Conservation (phyloP, 2,888 invertebrate genomes). For the Ochropacha duplaris region DNA sequence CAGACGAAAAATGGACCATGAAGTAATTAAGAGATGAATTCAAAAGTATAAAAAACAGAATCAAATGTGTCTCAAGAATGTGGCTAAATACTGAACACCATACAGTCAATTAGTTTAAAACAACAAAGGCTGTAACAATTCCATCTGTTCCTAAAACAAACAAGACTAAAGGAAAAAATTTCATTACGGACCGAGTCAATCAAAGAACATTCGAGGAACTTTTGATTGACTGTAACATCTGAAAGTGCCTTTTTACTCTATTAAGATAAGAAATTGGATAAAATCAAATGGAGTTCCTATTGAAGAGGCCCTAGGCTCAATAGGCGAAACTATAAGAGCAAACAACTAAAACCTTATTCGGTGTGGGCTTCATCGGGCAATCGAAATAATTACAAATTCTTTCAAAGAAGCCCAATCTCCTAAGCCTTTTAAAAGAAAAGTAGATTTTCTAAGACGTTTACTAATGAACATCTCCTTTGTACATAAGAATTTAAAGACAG, state of each 20-base stretch:
- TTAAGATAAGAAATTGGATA: neutral
- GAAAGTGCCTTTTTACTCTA: conserved; percentile 2
- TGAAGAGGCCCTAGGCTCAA: neutral
- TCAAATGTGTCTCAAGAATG: too few relatives aligned
- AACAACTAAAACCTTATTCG: neutral
- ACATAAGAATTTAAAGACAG: neutral
- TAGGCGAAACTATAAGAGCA: neutral
- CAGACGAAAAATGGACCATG: too few relatives aligned
- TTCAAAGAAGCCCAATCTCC: neutral
- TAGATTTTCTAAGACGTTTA: neutral
- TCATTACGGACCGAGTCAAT: conserved; percentile 1
- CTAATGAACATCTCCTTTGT: neutral
- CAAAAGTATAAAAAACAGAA: too few relatives aligned
- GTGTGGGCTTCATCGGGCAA: neutral
- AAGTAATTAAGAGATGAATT: too few relatives aligned
- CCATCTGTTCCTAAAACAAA: neutral
- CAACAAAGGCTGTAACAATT: neutral
- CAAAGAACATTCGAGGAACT: neutral
- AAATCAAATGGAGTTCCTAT: neutral
- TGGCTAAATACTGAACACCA: neutral
- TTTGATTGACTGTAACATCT: neutral
- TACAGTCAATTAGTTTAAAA: neutral
- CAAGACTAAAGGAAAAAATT: neutral
- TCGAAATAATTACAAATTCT: neutral
- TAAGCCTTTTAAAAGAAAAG: neutral